Evolutionary conservation across 2,888 invertebrate species (phyloP), one percentile per base, ranked within the genome.

Genomic region (Apeira syringaria): DNA sequence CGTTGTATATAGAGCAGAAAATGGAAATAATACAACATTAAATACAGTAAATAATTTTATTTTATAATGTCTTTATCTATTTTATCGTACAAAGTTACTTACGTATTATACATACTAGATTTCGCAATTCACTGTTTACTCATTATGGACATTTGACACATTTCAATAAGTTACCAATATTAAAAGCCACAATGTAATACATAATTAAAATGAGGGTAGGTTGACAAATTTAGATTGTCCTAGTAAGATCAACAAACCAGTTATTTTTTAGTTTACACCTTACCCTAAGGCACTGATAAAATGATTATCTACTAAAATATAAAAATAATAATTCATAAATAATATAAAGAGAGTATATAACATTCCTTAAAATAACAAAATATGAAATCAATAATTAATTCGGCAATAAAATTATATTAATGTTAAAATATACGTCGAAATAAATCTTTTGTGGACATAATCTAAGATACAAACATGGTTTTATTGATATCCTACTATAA

Each of bases 231-330:
- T 4, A 15, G 15, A 3, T 15, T 3, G 15, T 15, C 2, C 4
- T 15, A 3, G 15, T 75, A 71, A 7, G 3, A 34, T 15, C 27
- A 41, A 30, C 63, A 61, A 74, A 74, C 72, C 66, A 72, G 74
- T 80, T 75, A 72, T 75, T 54, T 27, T 24, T 15, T 64, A 27
- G 26, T 35, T 46, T 45, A 27, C 80, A 80, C 70, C 76, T 80
- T 80, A 86, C 72, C 75, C 82, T 81, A 87, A 86, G 85, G 84
- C 86, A 86, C 85, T 86, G 85, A 79, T 73, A 82, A 82, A 86
- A 83, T 68, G 70, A 80, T 85, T 77, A 76, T 71, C 67, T 77
- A 32, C 36, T 31, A 44, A n/a, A 39, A 36, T 79, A 81, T 66
- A 66, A 79, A 78, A 67, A 74, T 35, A 42, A 63, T 63, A 68